These are phyloP conservation scores for Papilio xuthus DNA, from an alignment of 1,140 invertebrate species.

Conservation along the genomic window DNA sequence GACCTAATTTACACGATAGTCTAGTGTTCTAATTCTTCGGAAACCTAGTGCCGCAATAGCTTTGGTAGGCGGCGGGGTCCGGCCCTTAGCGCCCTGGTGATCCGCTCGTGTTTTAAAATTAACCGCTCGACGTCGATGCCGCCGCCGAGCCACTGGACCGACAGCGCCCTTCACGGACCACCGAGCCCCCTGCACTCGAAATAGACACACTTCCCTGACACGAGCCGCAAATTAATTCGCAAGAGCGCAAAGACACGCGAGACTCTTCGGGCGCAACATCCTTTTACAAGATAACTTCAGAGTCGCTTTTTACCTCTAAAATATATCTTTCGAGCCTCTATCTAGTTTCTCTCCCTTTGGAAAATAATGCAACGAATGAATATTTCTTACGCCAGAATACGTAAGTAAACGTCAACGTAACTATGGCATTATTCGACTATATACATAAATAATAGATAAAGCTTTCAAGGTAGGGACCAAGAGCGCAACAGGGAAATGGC, in stretches of 20 bases:
- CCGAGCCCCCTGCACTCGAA: constrained; percentile 62
- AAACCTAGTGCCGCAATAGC: constrained; percentile 61
- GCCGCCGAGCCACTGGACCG: constrained; percentile 57
- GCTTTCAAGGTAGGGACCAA: constrained; percentile 24
- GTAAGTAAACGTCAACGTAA: neutral
- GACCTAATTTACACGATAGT: constrained; percentile 65
- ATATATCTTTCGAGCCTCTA: neutral
- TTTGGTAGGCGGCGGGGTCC: constrained; percentile 60
- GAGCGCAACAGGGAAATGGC: constrained; percentile 42
- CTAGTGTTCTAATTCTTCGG: constrained; percentile 69
- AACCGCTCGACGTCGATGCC: constrained; percentile 62
- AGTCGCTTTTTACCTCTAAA: neutral
- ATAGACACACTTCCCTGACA: constrained; percentile 50
- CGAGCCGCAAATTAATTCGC: constrained; percentile 9
- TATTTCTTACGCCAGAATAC: neutral
- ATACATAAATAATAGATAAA: constrained; percentile 1
- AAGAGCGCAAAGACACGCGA: too few relatives aligned
- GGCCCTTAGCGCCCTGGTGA: constrained; percentile 70
- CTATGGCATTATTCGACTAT: neutral
- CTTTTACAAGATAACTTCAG: neutral
- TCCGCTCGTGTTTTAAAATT: constrained; percentile 76
- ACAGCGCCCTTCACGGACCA: constrained; percentile 72
- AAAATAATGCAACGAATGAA: neutral
- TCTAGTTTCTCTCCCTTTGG: neutral
- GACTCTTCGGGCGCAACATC: neutral